Conservation (phyloP, 2,113 vertebrate species). For the Martes martes region DNA sequence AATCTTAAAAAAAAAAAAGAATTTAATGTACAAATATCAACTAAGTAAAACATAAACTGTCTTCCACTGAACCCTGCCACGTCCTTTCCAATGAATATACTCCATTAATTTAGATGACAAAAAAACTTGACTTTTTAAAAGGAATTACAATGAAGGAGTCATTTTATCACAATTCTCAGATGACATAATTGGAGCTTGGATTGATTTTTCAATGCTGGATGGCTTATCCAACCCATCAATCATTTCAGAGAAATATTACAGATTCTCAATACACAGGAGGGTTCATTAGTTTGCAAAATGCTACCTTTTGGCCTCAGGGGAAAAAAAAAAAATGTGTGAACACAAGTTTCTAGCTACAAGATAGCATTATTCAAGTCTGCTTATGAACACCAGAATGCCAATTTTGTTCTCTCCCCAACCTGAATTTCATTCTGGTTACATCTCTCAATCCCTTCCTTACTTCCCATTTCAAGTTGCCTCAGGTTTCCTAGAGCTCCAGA, state of each 20-base stretch:
- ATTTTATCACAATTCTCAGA: slow-evolving; percentile 19
- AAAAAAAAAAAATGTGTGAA: neutral
- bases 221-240: neutral
- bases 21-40: neutral
- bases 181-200: neutral
- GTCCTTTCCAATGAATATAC: neutral
- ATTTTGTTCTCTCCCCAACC: neutral
- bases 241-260: neutral
- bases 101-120: neutral
- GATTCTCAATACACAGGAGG: neutral
- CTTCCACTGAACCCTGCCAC: neutral
- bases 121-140: neutral
- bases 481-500: neutral
- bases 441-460: neutral
- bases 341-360: neutral
- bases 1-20: neutral
- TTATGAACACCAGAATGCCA: neutral
- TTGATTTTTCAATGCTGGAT: neutral
- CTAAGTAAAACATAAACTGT: neutral
- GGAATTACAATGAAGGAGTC: neutral
- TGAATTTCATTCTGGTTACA: neutral
- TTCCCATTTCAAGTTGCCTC: neutral
- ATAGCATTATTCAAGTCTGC: neutral
- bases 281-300: slow-evolving; percentile 23
- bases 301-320: neutral